A percentile compares a stretch with the other conserved stretches of the same genome.
Conservation (phyloP, 2,113 vertebrate species). For the Pelodiscus sinensis region DNA sequence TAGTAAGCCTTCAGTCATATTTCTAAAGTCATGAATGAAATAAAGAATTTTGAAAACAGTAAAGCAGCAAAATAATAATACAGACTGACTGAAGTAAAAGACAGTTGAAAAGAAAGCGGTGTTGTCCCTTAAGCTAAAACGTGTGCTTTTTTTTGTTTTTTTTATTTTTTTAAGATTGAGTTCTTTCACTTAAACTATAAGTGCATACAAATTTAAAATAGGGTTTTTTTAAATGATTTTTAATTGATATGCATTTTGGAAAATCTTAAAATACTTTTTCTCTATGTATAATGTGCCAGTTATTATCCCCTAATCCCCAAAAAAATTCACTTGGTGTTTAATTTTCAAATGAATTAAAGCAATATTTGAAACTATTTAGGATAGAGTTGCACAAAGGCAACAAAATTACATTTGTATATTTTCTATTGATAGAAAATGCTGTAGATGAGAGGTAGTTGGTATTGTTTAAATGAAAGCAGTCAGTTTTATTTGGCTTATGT, state of each 20-base stretch:
- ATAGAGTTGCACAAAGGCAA: background rate
- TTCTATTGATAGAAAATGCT: background rate
- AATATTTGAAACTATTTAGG: background rate
- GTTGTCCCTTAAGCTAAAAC: constrained; percentile 23
- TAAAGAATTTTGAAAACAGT: constrained; percentile 41
- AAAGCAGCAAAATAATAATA: constrained; percentile 5
- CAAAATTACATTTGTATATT: background rate
- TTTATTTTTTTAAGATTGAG: background rate
- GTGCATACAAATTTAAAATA: too few relatives aligned
- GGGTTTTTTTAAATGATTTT: background rate
- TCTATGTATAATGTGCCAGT: background rate
- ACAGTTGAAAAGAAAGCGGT: constrained; percentile 27
- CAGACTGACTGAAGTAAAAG: constrained; percentile 24
- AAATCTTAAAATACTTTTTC: constrained; percentile 22
- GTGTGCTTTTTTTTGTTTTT: background rate
- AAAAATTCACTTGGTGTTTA: background rate
- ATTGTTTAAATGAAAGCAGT: background rate
- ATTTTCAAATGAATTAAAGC: background rate
- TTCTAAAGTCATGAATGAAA: background rate
- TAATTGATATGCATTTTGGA: background rate
- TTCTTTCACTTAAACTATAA: background rate
- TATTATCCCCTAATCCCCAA: background rate
- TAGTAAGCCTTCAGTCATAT: background rate
- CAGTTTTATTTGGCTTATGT: background rate
- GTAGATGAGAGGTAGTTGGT: background rate